Base-by-base conservation (phyloP, 2,888 invertebrate species). In the Ceraclea dissimilis region DNA sequence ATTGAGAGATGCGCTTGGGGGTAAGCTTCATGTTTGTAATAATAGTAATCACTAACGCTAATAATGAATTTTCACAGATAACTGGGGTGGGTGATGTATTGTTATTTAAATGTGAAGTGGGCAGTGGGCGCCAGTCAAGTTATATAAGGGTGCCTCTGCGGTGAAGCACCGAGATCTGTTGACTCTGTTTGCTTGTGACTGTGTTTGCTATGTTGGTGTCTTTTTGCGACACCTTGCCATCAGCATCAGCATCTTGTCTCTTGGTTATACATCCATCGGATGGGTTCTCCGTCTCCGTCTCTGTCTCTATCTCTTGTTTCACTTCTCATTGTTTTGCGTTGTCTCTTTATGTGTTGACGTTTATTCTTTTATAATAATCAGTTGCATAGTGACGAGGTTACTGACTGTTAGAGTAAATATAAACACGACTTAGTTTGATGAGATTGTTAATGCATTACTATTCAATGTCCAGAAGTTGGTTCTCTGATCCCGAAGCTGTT, bases 31-130 rank as follows among this genome's bases (percentile, higher is more conserved):
- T 54, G 58, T 49, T 48, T 50, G 55, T 43, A 34, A 53, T 46
- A 26, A 51, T 54, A 51, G n/a, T 58, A 50, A 47, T 50, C 49
- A 48, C 47, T 58, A 46, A 46, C 54, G 49, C 52, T 53, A 58
- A 54, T 58, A 20, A 49, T 58, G 54, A 31, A 58, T 49, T 54
- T 59, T 53, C 59, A 57, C 59, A 60, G 59, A 60, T 60, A 21
- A 54, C 43, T 51, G 53, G 49, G 51, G 49, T 31, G 31, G 31
- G 6, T n/a, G 39, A 13, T 39, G 13, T 39, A 16, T 39, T 39
- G 39, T 39, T 39, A 16, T 39, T 4, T n/a, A 8, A 13, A 16
- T 39, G 8, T 39, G 8, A 39, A 39, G n/a, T 39, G 13, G 39
- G 13, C 39, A 39, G 13, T 39, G 13, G 8, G 39, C 39, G 13